Evolutionary conservation across 2,888 invertebrate genomes (phyloP).

Genomic region (Tipula lateralis): DNA sequence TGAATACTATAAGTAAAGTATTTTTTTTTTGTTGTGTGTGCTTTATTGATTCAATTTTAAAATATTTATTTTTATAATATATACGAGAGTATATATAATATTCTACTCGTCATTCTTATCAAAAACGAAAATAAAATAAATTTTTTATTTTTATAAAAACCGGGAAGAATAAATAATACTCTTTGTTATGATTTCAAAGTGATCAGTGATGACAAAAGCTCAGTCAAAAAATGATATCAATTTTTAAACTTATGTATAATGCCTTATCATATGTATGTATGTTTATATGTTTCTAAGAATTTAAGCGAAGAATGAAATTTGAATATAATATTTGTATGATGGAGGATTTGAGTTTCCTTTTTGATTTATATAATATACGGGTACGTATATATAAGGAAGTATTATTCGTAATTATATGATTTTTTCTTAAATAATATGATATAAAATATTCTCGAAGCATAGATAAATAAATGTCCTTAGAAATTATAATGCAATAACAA

Average conservation of each 20-base stretch:
- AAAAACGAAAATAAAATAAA: not conserved
- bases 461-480: slow-evolving; percentile 11
- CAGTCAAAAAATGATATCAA: not conserved
- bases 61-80: too few species aligned
- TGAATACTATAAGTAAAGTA: not conserved
- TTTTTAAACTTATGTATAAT: not conserved
- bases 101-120: not conserved
- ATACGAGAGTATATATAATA: not conserved
- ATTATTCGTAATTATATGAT: not conserved
- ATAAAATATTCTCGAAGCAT: not conserved
- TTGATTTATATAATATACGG: not conserved
- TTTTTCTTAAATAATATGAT: not conserved
- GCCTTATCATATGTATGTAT: not conserved
- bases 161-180: not conserved
- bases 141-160: too few species aligned
- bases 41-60: slow-evolving; percentile 19
- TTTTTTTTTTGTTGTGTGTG: not conserved
- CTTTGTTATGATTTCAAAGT: slow-evolving; percentile 5
- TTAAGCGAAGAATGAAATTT: not conserved
- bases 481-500: slow-evolving; percentile 15
- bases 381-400: not conserved
- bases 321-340: not conserved
- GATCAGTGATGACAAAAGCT: not conserved
- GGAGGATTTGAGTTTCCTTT: not conserved
- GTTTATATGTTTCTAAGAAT: not conserved